Evolutionary conservation across 2,888 invertebrate species (phyloP).

Genomic region (Oscheius sp.): DNA sequence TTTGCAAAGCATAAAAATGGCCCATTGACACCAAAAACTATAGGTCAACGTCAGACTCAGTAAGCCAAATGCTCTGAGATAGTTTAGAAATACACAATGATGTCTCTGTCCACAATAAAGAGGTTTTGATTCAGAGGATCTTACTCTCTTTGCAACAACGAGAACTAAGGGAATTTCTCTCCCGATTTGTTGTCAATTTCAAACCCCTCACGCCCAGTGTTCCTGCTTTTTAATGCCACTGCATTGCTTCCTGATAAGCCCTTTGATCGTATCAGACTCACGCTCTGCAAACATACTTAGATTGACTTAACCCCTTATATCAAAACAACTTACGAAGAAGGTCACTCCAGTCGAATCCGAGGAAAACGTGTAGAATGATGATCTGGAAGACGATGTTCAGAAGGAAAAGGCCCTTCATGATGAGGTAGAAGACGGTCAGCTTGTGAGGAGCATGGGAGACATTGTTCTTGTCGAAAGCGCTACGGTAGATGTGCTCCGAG

Average conservation of each 20-base stretch:
- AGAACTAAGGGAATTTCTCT: not conserved
- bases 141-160: too few species aligned
- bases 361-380: constrained; percentile 65
- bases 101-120: not conserved
- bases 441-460: not conserved
- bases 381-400: constrained; percentile 66
- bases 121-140: too few species aligned
- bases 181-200: not conserved
- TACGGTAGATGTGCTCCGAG: constrained; percentile 44
- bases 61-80: too few species aligned
- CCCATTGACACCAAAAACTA: too few species aligned
- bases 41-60: too few species aligned
- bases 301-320: not conserved
- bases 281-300: constrained; percentile 1
- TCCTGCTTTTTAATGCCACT: not conserved
- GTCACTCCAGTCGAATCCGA: constrained; percentile 58
- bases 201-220: not conserved
- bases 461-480: constrained; percentile 13
- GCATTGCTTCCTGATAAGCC: too few species aligned
- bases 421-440: constrained; percentile 60
- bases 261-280: not conserved
- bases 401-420: constrained; percentile 71
- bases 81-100: too few species aligned
- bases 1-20: too few species aligned
- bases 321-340: constrained; percentile 48